Percentiles rank a stretch among this genome's conserved stretches.
Evolutionary conservation across 1,140 invertebrate genomes (phyloP).

Genomic region (Tribolium castaneum): DNA sequence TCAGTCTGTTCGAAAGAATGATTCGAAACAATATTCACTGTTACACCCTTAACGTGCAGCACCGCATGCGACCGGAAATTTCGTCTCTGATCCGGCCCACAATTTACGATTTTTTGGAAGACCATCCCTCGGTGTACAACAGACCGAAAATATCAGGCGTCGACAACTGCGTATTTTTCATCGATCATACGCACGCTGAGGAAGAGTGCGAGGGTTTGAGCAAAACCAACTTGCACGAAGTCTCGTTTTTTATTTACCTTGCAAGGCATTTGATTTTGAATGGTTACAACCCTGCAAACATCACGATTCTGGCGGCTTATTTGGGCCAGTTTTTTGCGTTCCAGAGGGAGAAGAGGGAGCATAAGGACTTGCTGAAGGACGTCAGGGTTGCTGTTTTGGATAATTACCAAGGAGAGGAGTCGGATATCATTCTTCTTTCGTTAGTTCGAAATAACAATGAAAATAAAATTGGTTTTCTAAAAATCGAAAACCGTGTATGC

Average conservation of each 20-base stretch:
- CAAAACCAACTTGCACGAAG: conserved; percentile 73
- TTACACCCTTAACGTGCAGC: conserved; percentile 69
- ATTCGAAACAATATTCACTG: conserved; percentile 71
- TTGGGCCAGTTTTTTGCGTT: conserved; percentile 72
- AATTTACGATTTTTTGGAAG: conserved; percentile 70
- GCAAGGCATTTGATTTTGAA: conserved; percentile 72
- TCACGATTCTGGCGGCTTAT: conserved; percentile 78
- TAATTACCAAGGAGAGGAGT: conserved; percentile 89
- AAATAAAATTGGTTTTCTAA: conserved; percentile 82
- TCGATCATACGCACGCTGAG: conserved; percentile 70
- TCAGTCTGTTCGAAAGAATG: conserved; percentile 82
- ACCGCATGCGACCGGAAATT: conserved; percentile 77
- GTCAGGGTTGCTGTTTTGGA: conserved; percentile 78
- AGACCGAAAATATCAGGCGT: conserved; percentile 66
- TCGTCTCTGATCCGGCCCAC: conserved; percentile 70
- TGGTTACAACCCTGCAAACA: conserved; percentile 69
- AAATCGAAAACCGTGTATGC: conserved; percentile 81
- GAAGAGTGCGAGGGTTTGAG: conserved; percentile 67
- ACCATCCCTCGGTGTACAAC: conserved; percentile 67
- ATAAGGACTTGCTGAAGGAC: conserved; percentile 57
- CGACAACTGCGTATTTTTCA: conserved; percentile 71
- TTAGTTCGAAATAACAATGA: conserved; percentile 80
- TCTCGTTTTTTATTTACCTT: conserved; percentile 68
- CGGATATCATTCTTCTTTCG: conserved; percentile 85
- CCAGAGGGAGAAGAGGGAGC: conserved; percentile 61